Percentiles rank a stretch among this genome's conserved stretches.
Conservation (phyloP, 2,888 invertebrate species). For the Synergus umbraculus region DNA sequence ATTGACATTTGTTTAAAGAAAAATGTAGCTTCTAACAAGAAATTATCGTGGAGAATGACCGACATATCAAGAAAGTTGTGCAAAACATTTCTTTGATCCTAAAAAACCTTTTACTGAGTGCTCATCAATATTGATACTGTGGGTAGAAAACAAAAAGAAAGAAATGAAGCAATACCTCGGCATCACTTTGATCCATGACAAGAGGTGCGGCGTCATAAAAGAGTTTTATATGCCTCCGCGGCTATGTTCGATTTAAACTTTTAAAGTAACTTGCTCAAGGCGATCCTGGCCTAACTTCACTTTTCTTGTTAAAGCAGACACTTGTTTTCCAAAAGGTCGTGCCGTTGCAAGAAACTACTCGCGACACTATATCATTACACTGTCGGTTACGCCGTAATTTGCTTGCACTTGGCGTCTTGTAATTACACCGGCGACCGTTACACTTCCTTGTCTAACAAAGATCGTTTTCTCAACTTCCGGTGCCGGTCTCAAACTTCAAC, state of each 20-base stretch:
- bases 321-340: slow-evolving; percentile 15
- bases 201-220: slow-evolving; percentile 41
- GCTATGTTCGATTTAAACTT: slow-evolving; percentile 37
- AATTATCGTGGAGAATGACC: too few relatives aligned
- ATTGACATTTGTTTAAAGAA: too few relatives aligned
- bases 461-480: slow-evolving; percentile 5
- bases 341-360: neutral
- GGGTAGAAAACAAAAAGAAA: slow-evolving; percentile 11
- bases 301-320: slow-evolving; percentile 21
- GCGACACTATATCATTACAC: slow-evolving; percentile 37
- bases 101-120: neutral
- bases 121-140: slow-evolving; percentile 30
- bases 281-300: slow-evolving; percentile 26
- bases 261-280: slow-evolving; percentile 26
- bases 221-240: slow-evolving; percentile 41
- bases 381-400: slow-evolving; percentile 29
- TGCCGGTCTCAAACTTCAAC: neutral
- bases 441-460: slow-evolving; percentile 6
- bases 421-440: slow-evolving; percentile 28
- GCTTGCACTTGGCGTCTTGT: slow-evolving; percentile 30
- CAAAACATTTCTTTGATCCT: neutral
- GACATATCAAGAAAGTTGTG: neutral
- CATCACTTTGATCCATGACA: slow-evolving; percentile 41
- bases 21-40: too few relatives aligned
- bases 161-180: slow-evolving; percentile 40